phyloP scores from a whole-genome alignment of 2,113 vertebrate species.

The Neodontobutis hainanensis region DNA sequence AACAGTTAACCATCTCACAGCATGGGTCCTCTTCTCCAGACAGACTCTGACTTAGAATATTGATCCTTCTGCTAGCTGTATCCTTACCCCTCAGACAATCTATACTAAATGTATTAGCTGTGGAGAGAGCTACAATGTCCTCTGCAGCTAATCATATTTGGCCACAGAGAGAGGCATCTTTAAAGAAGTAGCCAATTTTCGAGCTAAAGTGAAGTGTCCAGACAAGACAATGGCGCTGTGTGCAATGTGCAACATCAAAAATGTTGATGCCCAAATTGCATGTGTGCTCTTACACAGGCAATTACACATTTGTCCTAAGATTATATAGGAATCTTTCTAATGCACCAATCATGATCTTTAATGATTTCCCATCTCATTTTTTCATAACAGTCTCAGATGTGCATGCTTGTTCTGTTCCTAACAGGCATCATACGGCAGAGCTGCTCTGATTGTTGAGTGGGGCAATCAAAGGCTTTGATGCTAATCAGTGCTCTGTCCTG shows the following conservation, averaged over 20 bases:
- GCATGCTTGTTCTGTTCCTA: slow-evolving; percentile 22
- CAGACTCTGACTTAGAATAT: slow-evolving; percentile 74
- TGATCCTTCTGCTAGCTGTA: slow-evolving; percentile 68
- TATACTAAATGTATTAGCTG: slow-evolving; percentile 79
- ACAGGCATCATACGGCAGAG: slow-evolving; percentile 47
- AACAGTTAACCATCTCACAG: slow-evolving; percentile 74
- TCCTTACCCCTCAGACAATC: slow-evolving; percentile 76
- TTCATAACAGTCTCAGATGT: not conserved
- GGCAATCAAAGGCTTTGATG: slow-evolving; percentile 76
- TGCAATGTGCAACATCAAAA: slow-evolving; percentile 19
- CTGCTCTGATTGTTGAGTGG: slow-evolving; percentile 74
- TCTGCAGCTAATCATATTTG: slow-evolving; percentile 79
- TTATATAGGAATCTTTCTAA: slow-evolving; percentile 11
- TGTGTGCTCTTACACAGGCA: not conserved
- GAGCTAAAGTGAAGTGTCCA: slow-evolving; percentile 48
- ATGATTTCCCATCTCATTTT: slow-evolving; percentile 3
- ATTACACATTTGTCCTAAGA: not conserved
- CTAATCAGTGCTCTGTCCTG: slow-evolving; percentile 72
- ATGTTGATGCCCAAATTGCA: slow-evolving; percentile 16
- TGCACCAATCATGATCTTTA: slow-evolving; percentile 1
- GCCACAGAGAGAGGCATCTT: slow-evolving; percentile 66
- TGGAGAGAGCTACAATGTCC: slow-evolving; percentile 79
- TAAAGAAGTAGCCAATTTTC: slow-evolving; percentile 69
- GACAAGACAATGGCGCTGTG: slow-evolving; percentile 39
- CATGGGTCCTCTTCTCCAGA: slow-evolving; percentile 74